Evolutionary conservation across 2,797 vertebrate genomes (phyloP), one percentile per base, ranked within the genome.

Genomic region (Tokudaia muenninki): DNA sequence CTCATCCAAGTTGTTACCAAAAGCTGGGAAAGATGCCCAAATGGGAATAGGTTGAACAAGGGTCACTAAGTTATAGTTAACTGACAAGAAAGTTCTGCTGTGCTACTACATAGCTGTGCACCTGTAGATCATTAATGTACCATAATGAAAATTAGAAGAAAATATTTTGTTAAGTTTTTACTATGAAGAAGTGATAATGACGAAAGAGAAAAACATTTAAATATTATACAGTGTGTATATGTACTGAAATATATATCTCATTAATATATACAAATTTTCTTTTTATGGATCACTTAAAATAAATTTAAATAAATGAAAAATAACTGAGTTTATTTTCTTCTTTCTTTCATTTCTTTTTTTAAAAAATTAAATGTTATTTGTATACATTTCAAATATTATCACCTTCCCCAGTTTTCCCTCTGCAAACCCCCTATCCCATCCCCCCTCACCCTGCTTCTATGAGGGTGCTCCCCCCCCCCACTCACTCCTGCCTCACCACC

Each of bases 261-360:
- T 77, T 83, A 63, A 77, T 90, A 75, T 83, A 29, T 83, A 65
- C 21, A 67, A 41, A 63, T 90, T 74, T 74, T 93, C 52, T 59
- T 93, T 87, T 72, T 93, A 61, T 93, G 29, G 44, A 72, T 81
- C 41, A 67, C 6, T 80, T 93, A 41, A 88, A 89, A 83, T 75
- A 67, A 93, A 80, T 79, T 67, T 52, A 75, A 89, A 52, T 82
- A 55, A 61, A 90, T 65, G 44, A 82, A 88, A 88, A 92, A 61
- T n/a, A 47, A 63, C 70, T 34, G 41, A 81, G 44, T 88, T 86
- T 94, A n/a, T n/a, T 52, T 47, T 22, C 37, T 83, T 61, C 57
- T n/a, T 57, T 88, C 2, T 70, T 70, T 70, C 2, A 34, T 34
- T 70, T 70, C 31, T 70, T n/a, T 70, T 70, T 72, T n/a, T 67